Percentiles rank a stretch among this genome's conserved stretches.
phyloP scores from a whole-genome alignment of 2,797 vertebrate genomes.

The Vireo griseus region DNA sequence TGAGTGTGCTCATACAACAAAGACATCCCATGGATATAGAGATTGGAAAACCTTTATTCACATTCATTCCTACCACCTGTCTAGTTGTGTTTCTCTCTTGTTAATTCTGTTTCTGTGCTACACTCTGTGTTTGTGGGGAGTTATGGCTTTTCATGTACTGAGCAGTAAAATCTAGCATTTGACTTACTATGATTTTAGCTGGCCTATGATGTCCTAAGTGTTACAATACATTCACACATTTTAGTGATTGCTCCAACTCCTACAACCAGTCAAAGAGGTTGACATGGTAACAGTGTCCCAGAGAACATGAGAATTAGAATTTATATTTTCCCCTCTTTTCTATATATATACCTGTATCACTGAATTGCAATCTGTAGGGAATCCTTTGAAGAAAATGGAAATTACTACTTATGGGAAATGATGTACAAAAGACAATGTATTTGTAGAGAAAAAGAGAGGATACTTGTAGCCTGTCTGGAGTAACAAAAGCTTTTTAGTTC shows the following conservation, averaged over 20 bases:
- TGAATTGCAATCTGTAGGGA: neutral
- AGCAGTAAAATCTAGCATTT: neutral
- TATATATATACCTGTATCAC: neutral
- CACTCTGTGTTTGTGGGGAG: neutral
- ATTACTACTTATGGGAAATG: neutral
- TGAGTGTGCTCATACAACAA: neutral
- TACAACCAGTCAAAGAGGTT: neutral
- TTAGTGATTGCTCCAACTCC: neutral
- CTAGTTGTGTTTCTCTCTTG: neutral
- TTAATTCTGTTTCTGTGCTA: neutral
- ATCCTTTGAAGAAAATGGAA: neutral
- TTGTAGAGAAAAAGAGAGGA: neutral
- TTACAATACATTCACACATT: neutral
- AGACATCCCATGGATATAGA: neutral
- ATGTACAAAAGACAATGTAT: neutral
- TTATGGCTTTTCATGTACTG: neutral
- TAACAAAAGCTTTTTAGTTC: neutral
- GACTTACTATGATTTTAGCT: neutral
- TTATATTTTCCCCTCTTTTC: neutral
- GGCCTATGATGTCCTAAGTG: neutral
- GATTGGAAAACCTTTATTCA: neutral
- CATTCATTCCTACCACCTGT: neutral
- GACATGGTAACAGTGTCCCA: neutral
- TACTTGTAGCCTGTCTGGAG: neutral
- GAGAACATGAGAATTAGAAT: neutral